Base-by-base conservation (phyloP, 2,797 vertebrate species). In the Lutra lutra region DNA sequence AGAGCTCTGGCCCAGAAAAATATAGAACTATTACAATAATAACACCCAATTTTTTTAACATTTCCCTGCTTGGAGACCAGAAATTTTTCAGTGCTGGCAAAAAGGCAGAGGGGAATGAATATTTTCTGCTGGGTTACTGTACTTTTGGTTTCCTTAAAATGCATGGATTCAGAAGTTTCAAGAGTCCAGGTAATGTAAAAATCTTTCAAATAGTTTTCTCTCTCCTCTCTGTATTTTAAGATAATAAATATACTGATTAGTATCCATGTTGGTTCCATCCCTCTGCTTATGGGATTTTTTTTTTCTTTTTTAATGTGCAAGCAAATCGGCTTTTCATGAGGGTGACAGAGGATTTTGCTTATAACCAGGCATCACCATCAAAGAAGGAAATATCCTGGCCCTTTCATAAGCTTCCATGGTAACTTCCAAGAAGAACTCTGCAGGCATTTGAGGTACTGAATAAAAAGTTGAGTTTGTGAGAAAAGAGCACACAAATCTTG, bases 131-230 rank as follows among this genome's bases (percentile, higher is more conserved):
- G 10, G 4, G 9, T 20, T 38, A 60, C 1, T 0, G 10, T 92
- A 27, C 64, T 87, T 89, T 92, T 89, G 8, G 3, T 90, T 54
- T 89, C 40, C 70, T 95, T 92, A 94, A 85, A 79, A 73, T 86
- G 7, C 9, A 92, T 68, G 1, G n/a, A 4, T 35, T 6, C 23
- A 83, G 7, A 84, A 64, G 14, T 75, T 90, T 29, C 13, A 68
- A 3, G 29, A 87, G 25, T 79, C 21, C 27, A 73, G 4, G 29
- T 21, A 48, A 66, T 0, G 12, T 23, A 66, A 97, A 93, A 40
- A 48, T 80, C n/a, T 56, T 80, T 94, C 32, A 29, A 20, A 66
- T 0, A 1, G 7, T 48, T 95, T 95, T 89, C 20, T 68, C 27
- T 66, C 3, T 64, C 17, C 29, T 43, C 89, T 77, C 32, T 89